Evolutionary conservation across 37 sponge, comb jelly and placozoan species (phyloP).

Genomic region (Corticium candelabrum): DNA sequence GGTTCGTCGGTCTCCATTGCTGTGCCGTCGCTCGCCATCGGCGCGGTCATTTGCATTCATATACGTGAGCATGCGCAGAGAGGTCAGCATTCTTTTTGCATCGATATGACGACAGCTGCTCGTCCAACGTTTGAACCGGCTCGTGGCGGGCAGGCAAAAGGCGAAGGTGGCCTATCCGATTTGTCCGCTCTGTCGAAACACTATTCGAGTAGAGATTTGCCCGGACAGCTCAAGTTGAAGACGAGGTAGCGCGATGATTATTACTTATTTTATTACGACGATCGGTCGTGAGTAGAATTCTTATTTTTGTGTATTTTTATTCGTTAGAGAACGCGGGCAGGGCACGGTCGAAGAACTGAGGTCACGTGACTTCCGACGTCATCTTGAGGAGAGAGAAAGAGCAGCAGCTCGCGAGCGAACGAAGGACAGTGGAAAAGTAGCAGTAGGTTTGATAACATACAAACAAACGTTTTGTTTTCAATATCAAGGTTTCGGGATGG

Average conservation of each 20-base stretch:
- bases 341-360: conserved; percentile 74
- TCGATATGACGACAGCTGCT: conserved; percentile 93
- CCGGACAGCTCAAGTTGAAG: conserved; percentile 92
- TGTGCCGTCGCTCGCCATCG: no score
- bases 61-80: background rate
- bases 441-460: no score
- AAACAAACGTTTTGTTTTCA: no score
- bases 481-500: no score
- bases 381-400: conserved; percentile 76
- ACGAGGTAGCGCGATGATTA: conserved; percentile 67
- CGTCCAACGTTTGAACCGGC: conserved; percentile 98
- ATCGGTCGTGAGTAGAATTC: no score
- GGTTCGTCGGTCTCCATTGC: conserved; percentile 1
- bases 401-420: conserved; percentile 27
- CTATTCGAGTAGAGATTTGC: conserved; percentile 94
- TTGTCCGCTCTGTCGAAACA: conserved; percentile 95
- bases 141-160: conserved; percentile 87
- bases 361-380: conserved; percentile 63
- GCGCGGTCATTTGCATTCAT: no score
- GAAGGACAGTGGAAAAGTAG: conserved; percentile 7
- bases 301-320: background rate
- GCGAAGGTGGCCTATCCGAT: conserved; percentile 89
- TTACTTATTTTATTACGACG: no score
- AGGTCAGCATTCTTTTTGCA: background rate
- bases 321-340: conserved; percentile 81